Evolutionary conservation across 2,797 vertebrate species (phyloP), one percentile per base, ranked within the genome.

Genomic region (Pelodytes ibericus): DNA sequence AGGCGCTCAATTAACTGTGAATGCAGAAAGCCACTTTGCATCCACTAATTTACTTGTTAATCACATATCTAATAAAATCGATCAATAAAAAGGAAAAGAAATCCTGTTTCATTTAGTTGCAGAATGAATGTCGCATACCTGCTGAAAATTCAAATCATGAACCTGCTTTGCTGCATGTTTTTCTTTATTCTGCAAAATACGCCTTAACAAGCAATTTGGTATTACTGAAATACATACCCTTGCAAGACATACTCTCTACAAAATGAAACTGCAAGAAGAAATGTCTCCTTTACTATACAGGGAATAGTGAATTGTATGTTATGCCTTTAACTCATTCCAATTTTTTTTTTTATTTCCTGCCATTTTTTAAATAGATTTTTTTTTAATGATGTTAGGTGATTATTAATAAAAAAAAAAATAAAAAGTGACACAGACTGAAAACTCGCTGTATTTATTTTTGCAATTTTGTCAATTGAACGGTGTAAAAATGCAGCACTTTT

Each of bases 141-240:
- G 44, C 76, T 49, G 47, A 41, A 33, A 22, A 56, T 76, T 20
- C 22, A 16, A 31, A 57, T 47, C n/a, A 31, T 53, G 18, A 67
- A 78, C 66, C 27, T 20, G 49, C n/a, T 60, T 60, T 51, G 53
- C 69, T 67, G 67, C 41, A 2, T 65, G 68, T 47, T 71, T 70
- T 71, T 72, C 53, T 60, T 67, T 66, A 36, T 64, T 59, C 51
- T 59, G 47, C 10, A 1, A 27, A 71, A 36, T 33, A 78, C 61
- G 62, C 61, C 69, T 53, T 72, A 59, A 66, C 75, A 60, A 39
- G 62, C 69, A 66, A 66, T 72, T 71, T 72, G 61, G 60, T 72
- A 60, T 66, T 72, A 60, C 57, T 72, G 30, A 78, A 72, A 72
- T 72, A 53, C 69, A 60, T 51, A 60, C 53, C 59, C 66, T 62